phyloP scores from a whole-genome alignment of 37 sponge, comb jelly and placozoan species.

The Axinella damicornis region DNA sequence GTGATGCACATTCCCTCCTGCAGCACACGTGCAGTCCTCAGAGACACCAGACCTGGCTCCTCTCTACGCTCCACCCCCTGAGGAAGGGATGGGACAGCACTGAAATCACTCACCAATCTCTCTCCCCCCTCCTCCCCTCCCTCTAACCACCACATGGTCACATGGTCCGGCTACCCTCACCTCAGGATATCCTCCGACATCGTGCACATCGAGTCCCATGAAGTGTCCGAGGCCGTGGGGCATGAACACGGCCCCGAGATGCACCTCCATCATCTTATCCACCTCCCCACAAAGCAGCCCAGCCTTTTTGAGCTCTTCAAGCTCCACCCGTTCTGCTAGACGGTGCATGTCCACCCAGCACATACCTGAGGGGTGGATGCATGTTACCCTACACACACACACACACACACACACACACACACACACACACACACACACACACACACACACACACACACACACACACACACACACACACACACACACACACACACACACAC shows the following conservation, averaged over 20 bases:
- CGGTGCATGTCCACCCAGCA: constrained; percentile 95
- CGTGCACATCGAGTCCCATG: constrained; percentile 95
- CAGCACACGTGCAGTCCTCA: constrained; percentile 88
- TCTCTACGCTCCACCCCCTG: constrained; percentile 69
- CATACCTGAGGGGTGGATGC: constrained; percentile 61
- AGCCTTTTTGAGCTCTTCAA: constrained; percentile 75
- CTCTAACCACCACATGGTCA: no score
- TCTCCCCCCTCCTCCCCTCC: no score
- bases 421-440: neutral
- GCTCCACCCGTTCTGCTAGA: constrained; percentile 83
- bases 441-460: neutral
- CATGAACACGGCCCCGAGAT: constrained; percentile 95
- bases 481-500: neutral
- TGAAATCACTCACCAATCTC: no score
- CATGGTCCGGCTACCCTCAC: constrained; percentile 15
- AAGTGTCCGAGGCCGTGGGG: constrained; percentile 99
- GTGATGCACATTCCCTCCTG: constrained; percentile 98
- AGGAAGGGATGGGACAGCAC: no score
- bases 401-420: neutral
- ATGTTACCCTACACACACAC: neutral
- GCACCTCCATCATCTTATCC: constrained; percentile 83
- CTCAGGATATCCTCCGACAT: constrained; percentile 97
- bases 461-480: neutral
- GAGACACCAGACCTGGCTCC: constrained; percentile 79
- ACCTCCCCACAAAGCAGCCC: constrained; percentile 91